phyloP scores from a whole-genome alignment of 2,113 vertebrate species.

The Scytalopus superciliaris region DNA sequence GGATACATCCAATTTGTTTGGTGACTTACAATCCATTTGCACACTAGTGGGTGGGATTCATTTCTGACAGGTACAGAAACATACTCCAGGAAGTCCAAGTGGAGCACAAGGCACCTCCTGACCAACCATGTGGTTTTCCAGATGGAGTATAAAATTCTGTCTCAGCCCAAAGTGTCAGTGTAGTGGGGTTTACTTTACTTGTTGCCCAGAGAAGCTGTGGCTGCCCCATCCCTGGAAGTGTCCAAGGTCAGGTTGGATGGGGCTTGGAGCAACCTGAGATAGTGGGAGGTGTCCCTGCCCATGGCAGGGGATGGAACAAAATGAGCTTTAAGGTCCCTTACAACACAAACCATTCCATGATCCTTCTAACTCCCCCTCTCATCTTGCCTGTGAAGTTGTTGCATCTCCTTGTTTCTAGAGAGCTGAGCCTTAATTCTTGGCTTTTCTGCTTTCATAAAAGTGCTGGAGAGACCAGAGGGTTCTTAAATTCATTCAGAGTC shows the following conservation, averaged over 20 bases:
- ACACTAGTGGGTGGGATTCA: not conserved
- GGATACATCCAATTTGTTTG: not conserved
- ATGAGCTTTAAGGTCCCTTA: not conserved
- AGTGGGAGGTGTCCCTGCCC: not conserved
- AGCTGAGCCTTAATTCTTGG: not conserved
- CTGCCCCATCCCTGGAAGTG: not conserved
- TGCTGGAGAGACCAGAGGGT: not conserved
- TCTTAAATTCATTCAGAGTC: not conserved
- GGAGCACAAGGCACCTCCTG: not conserved
- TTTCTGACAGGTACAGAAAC: not conserved
- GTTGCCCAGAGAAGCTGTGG: not conserved
- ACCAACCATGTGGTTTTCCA: not conserved
- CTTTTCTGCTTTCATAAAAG: not conserved
- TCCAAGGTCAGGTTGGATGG: not conserved
- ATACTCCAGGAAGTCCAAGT: not conserved
- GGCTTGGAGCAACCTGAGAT: not conserved
- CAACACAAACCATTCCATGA: not conserved
- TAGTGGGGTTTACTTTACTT: not conserved
- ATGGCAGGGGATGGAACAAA: not conserved
- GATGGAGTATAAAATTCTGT: not conserved
- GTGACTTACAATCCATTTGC: not conserved
- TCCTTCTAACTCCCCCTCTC: not conserved
- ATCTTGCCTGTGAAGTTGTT: not conserved
- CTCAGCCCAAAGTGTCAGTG: not conserved
- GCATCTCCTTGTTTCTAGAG: not conserved